Conservation (phyloP, 1,140 invertebrate genomes). For the Acromyrmex charruanus region DNA sequence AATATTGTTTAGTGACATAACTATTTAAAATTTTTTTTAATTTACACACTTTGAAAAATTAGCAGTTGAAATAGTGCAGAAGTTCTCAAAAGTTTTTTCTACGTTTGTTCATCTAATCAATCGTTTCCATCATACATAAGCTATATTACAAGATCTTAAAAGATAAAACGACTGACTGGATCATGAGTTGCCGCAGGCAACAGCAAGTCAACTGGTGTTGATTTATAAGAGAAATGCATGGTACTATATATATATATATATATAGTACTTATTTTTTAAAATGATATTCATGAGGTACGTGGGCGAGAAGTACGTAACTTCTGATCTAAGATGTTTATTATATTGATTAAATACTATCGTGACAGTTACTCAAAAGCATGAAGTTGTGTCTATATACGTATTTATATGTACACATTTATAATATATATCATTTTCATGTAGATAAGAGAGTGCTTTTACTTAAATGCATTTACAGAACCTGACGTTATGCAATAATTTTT, state of each 20-base stretch:
- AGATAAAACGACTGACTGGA: conserved; percentile 47
- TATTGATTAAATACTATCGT: conserved; percentile 19
- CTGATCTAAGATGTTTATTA: conserved; percentile 36
- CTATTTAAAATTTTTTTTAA: neutral
- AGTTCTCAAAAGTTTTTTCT: neutral
- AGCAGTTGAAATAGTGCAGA: neutral
- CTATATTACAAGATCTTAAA: conserved; percentile 10
- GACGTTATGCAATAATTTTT: conserved; percentile 34
- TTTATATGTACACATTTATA: neutral
- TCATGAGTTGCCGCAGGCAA: conserved; percentile 39
- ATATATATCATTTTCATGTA: neutral
- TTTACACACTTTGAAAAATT: neutral
- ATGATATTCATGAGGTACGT: conserved; percentile 28
- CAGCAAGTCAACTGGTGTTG: conserved; percentile 35
- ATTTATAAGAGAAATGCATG: conserved; percentile 49
- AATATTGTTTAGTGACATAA: too few relatives aligned
- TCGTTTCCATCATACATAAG: conserved; percentile 5
- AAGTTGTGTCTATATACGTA: neutral
- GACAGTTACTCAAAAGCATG: neutral
- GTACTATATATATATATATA: neutral
- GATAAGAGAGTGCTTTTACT: neutral
- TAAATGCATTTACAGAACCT: neutral
- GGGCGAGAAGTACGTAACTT: conserved; percentile 39
- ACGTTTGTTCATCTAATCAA: conserved; percentile 12
- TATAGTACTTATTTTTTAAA: conserved; percentile 18